Base-by-base conservation (phyloP, 2,888 invertebrate species). In the Tenthredo distinguenda region DNA sequence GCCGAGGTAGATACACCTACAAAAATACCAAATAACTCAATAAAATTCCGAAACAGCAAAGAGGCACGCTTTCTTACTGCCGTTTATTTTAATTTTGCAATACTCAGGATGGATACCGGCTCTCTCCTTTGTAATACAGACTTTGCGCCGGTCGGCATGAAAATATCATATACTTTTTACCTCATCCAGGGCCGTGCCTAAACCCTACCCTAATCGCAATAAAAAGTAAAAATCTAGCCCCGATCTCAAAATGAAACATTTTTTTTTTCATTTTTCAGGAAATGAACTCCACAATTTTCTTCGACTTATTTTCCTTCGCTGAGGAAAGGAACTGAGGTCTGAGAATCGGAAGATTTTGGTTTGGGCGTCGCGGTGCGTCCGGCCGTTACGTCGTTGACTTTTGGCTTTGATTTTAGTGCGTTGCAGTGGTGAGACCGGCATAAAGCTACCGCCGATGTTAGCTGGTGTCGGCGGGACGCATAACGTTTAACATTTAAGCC, bases 401-500 rank as follows among this genome's bases (percentile, higher is more conserved):
- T 58, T 37, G 40, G 40, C 21, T 71, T 40, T 68, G 65, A 68
- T 83, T 83, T 83, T 83, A 68, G 81, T 31, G 47, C 40, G 79
- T 65, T 43, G 85, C 82, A 62, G 83, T 83, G 84, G 21, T 40
- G 83, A 68, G 31, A 90, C 88, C 90, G 87, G 90, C 90, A 92
- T 92, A 92, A 92, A 92, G 93, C 93, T 93, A 93, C 93, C 89
- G 68, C 91, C 89, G 89, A 88, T 90, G 90, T 88, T 90, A 88
- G 89, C 91, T 90, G 90, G 89, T 90, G 90, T 88, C 90, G 89
- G 89, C 76, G 76, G 86, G 84, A 86, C 86, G 86, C 90, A 92
- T 92, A 93, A 91, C 93, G 91, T 92, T 93, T 92, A 93, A 93
- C 93, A 93, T 93, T 93, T 92, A 92, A 92, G 92, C 91, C 93